Evolutionary conservation across 1,140 invertebrate genomes (phyloP).

Genomic region (Anastrepha obliqua): DNA sequence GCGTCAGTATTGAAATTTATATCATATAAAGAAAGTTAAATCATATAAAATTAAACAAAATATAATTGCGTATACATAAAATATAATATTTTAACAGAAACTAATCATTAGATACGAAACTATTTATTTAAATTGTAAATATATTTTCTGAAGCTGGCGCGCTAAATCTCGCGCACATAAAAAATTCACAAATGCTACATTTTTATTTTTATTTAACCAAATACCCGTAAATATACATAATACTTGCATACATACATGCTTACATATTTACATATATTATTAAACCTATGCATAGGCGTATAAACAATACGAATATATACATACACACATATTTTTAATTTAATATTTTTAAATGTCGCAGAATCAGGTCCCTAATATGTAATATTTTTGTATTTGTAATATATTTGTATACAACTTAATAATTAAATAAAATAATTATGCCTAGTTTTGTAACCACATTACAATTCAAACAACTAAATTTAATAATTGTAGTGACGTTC

Average conservation of each 20-base stretch:
- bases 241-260: neutral
- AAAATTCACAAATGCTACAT: neutral
- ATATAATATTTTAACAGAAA: no score
- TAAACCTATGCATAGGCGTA: neutral
- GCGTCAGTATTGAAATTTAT: neutral
- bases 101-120: no score
- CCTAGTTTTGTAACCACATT: constrained; percentile 13
- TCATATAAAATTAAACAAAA: no score
- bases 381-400: constrained; percentile 14
- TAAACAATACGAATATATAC: neutral
- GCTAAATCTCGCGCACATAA: neutral
- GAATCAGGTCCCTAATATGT: constrained; percentile 18
- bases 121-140: no score
- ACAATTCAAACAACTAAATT: constrained; percentile 19
- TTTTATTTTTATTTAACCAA: neutral
- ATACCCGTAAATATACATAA: neutral
- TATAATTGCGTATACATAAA: no score
- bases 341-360: constrained; percentile 10
- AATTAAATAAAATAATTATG: constrained; percentile 21
- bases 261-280: no score
- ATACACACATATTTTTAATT: neutral
- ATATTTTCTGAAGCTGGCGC: neutral
- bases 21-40: neutral
- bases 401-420: constrained; percentile 33
- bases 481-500: constrained; percentile 49